A percentile compares a stretch with the other conserved stretches of the same genome.
These are phyloP conservation scores for Notoglanidium macrostoma DNA, from an alignment of 2,797 vertebrate species.

Conservation along the genomic window DNA sequence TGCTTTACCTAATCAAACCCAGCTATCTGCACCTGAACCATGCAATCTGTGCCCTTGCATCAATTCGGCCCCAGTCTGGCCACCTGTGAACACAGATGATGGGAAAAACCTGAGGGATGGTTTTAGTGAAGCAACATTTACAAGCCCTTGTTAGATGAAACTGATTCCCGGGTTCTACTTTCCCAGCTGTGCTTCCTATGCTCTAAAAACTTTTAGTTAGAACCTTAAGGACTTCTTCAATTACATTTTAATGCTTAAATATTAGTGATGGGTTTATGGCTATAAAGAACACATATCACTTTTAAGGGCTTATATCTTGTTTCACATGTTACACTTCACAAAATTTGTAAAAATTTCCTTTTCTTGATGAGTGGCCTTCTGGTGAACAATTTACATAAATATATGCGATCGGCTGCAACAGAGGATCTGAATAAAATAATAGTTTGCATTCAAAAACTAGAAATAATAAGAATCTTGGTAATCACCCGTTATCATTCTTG, in stretches of 20 bases:
- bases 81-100: conserved; percentile 25
- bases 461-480: neutral
- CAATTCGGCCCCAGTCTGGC: conserved; percentile 3
- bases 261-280: neutral
- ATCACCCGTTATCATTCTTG: no score
- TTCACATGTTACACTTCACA: neutral
- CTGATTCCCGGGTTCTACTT: neutral
- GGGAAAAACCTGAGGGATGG: neutral
- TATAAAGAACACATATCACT: neutral
- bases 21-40: conserved; percentile 24
- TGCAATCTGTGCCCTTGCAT: neutral
- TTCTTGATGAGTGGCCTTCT: neutral
- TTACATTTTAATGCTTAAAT: neutral
- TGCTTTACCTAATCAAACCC: conserved; percentile 20
- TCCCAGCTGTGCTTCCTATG: neutral
- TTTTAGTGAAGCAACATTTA: neutral
- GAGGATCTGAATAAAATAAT: no score
- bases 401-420: no score
- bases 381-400: neutral
- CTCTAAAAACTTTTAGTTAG: neutral
- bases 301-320: neutral
- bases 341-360: neutral
- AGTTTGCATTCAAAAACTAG: neutral
- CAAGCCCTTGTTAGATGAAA: neutral
- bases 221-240: neutral